These are phyloP conservation scores for Caenorhabditis latens DNA, from an alignment of 1,140 invertebrate genomes.

Conservation along the genomic window DNA sequence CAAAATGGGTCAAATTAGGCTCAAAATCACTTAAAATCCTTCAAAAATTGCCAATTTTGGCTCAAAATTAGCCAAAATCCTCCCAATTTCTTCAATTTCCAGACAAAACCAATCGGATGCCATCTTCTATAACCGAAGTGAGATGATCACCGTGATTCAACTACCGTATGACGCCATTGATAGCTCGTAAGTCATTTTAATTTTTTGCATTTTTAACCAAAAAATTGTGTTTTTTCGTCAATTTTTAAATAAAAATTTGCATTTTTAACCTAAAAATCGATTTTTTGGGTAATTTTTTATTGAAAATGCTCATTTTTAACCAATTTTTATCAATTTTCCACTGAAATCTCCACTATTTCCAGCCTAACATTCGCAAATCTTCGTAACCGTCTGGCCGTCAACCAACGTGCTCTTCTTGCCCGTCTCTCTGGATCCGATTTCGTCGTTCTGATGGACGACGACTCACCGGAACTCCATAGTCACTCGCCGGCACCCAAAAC, in stretches of 20 bases:
- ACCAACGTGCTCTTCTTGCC: slow-evolving; percentile 1
- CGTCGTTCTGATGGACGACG: slow-evolving; percentile 30
- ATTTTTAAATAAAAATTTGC: too few species aligned
- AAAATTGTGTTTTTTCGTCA: too few species aligned
- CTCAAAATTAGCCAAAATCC: not conserved
- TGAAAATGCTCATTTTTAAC: too few species aligned
- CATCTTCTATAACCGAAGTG: slow-evolving; percentile 31
- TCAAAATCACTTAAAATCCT: too few species aligned
- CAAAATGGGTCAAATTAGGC: too few species aligned
- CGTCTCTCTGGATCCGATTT: slow-evolving; percentile 2
- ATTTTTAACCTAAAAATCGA: too few species aligned
- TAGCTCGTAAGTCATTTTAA: slow-evolving; percentile 24
- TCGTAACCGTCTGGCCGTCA: not conserved
- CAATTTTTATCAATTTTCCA: not conserved
- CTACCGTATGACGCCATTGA: slow-evolving; percentile 24
- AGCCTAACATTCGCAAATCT: not conserved
- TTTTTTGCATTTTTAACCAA: too few species aligned
- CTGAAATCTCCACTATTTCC: not conserved
- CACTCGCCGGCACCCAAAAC: not conserved
- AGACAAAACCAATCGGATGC: slow-evolving; percentile 42
- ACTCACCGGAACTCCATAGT: not conserved
- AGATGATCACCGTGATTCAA: slow-evolving; percentile 38
- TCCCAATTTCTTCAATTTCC: not conserved
- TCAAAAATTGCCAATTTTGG: not conserved
- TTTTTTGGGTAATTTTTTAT: too few species aligned